phyloP scores from a whole-genome alignment of 2,888 invertebrate species.

The Orthosia gracilis region DNA sequence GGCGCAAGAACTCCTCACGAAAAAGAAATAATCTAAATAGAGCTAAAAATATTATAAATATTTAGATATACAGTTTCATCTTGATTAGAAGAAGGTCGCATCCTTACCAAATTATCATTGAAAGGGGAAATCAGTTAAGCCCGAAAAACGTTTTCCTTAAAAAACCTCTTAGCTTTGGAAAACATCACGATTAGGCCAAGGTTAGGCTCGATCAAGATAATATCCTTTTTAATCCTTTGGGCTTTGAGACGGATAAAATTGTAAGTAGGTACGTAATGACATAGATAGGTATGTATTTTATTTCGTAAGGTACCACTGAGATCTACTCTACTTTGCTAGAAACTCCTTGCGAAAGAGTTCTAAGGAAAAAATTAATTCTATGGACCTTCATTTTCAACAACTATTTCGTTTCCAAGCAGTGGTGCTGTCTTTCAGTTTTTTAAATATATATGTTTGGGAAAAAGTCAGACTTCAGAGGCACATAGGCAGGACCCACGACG shows the following conservation, averaged over 20 bases:
- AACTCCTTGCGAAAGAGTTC: too few species aligned
- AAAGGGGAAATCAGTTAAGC: conserved; percentile 38
- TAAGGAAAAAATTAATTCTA: too few species aligned
- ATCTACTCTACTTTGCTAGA: too few species aligned
- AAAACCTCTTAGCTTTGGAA: conserved; percentile 29
- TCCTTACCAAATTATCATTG: conserved; percentile 39
- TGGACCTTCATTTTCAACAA: too few species aligned
- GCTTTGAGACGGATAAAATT: conserved; percentile 3
- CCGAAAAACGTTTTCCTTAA: conserved; percentile 24
- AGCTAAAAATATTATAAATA: not conserved
- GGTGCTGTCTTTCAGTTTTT: too few species aligned
- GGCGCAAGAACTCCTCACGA: too few species aligned
- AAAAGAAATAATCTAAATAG: too few species aligned
- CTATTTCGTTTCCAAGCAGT: too few species aligned
- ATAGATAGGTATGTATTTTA: not conserved
- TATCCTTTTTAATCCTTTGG: conserved; percentile 31
- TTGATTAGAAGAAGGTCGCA: conserved; percentile 19
- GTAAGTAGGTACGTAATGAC: not conserved
- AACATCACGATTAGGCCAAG: conserved; percentile 35
- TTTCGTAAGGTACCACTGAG: not conserved
- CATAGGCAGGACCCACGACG: too few species aligned
- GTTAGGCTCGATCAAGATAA: conserved; percentile 41
- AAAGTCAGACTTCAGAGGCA: too few species aligned
- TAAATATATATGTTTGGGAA: too few species aligned
- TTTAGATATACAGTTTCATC: not conserved